Evolutionary conservation across 1,140 invertebrate genomes (phyloP), one percentile per base, ranked within the genome.

Genomic region (Dryas iulia): DNA sequence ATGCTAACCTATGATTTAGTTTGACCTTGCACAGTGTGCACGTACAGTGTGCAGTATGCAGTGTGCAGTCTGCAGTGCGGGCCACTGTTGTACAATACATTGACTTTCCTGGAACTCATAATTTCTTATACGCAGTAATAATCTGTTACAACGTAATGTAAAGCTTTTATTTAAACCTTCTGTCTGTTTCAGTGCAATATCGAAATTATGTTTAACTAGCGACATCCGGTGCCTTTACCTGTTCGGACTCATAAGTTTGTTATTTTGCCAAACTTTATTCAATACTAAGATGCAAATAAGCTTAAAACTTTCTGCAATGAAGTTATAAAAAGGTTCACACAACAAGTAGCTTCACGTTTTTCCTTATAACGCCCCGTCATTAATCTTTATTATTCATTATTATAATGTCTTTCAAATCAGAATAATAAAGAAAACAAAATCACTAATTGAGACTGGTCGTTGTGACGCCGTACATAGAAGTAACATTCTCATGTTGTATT

Each of bases 121-220:
- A 47, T 47, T 47, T 47, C 39, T 47, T 21, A 47, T 47, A 47
- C 39, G 39, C 39, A 47, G 39, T 47, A 47, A 47, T 47, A 14
- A 47, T 21, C 39, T 21, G 35, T 47, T 47, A 18, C 39, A 47
- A 18, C 18, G n/a, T 47, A 47, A 47, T 47, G 39, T 47, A n/a
- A 47, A 47, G 33, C 33, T 39, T 39, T 39, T 14, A 39, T 39
- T 39, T 39, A 39, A n/a, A 7, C 39, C 39, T 47, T 18, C 8
- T 18, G 39, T 21, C 12, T 47, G 39, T 47, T 21, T 47, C 14
- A 47, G 39, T 47, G 39, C 39, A 10, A 47, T 47, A 47, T 47
- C 39, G 14, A 47, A 47, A 47, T 47, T 47, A 47, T 47, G 7
- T 47, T 47, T 47, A 47, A 47, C 39, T 18, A 47, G 39, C 39